Percentiles rank a stretch among this genome's conserved stretches.
phyloP scores from a whole-genome alignment of 2,113 vertebrate genomes.

The Oreocharis arfaki region DNA sequence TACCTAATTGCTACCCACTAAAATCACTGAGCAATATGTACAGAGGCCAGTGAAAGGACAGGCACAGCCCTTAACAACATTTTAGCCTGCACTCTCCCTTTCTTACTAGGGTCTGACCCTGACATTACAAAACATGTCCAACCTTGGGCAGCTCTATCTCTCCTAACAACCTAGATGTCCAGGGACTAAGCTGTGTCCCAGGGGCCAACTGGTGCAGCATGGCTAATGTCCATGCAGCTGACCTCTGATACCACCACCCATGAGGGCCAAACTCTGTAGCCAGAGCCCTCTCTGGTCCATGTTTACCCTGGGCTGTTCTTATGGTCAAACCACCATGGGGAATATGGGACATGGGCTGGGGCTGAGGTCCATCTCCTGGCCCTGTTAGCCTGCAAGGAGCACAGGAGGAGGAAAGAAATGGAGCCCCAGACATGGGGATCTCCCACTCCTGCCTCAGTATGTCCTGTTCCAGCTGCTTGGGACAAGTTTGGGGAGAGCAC shows the following conservation, averaged over 20 bases:
- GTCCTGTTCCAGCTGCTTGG: background rate
- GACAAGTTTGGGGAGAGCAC: background rate
- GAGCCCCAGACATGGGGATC: background rate
- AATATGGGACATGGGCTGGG: background rate
- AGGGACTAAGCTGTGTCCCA: background rate
- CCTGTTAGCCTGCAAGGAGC: background rate
- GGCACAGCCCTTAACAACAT: background rate
- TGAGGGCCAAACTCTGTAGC: background rate
- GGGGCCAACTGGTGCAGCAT: background rate
- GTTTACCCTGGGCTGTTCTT: background rate
- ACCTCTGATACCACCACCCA: fast-evolving
- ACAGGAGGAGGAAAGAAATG: background rate
- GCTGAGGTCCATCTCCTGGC: background rate
- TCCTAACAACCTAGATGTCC: background rate
- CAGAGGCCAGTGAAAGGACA: background rate
- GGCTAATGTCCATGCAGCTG: background rate
- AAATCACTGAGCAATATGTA: background rate
- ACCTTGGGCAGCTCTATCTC: background rate
- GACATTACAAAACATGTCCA: fast-evolving
- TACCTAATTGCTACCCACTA: background rate
- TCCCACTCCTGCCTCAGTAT: background rate
- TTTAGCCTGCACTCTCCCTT: background rate
- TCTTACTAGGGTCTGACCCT: background rate
- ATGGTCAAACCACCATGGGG: fast-evolving
- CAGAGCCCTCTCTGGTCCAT: background rate